Evolutionary conservation across 2,888 invertebrate genomes (phyloP), one percentile per base, ranked within the genome.

Genomic region (Papilio elwesi): DNA sequence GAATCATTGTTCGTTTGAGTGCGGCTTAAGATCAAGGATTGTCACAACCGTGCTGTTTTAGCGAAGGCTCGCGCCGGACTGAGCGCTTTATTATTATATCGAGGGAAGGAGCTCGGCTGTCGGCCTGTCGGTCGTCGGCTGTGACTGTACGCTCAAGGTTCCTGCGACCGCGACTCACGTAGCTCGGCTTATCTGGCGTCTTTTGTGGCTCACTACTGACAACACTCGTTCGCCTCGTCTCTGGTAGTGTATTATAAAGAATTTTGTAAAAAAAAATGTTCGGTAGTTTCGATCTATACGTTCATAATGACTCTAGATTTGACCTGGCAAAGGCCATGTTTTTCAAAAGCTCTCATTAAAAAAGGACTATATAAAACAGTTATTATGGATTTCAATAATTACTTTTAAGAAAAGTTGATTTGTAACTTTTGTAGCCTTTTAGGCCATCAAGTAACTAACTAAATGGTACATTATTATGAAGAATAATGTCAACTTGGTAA

Each of bases 31-130:
- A 66, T 51, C 5, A 63, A 73, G 65, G 71, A 71, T 78, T 75
- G 74, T 74, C 76, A 75, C 75, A 84, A 85, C 88, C 91, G 93
- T 92, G 92, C 86, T 82, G 85, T 87, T 85, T 91, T 90, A 90
- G 81, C 90, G 90, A 87, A 91, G 91, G 90, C 85, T 89, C 84
- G 83, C 81, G 87, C 86, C 90, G 88, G 83, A 93, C 93, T 93
- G 93, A 91, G 88, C 88, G 83, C 86, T 87, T 90, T 90, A 89
- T 93, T 90, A 90, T 91, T 90, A 86, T 90, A 89, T 85, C 84
- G 90, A 87, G 88, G 89, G 88, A 90, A 90, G 91, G 91, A 91
- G 90, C 87, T 87, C 66, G 51, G 66, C 80, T 85, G 86, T 84
- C 59, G 59, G 38, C 43, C 80, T 85, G 86, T 84, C 59, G 59